Percentiles rank a stretch among this genome's conserved stretches.
Evolutionary conservation across 1,140 invertebrate species (phyloP).

Genomic region (Cyclina sinensis): DNA sequence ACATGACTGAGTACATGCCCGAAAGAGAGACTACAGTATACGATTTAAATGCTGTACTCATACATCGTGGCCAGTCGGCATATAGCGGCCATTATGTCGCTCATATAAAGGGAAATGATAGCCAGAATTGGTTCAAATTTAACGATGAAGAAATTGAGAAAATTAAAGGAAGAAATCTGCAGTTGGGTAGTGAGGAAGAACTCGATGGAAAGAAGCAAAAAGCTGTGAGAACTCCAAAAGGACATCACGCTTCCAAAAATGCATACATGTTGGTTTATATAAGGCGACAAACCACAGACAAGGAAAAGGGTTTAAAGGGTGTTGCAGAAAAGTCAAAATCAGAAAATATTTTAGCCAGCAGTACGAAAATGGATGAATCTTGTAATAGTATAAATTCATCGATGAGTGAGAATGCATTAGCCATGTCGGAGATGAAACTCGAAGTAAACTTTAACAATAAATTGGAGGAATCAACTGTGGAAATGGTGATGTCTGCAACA

Average conservation of each 20-base stretch:
- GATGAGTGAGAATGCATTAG: neutral
- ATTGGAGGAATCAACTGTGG: neutral
- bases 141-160: slow-evolving; percentile 91
- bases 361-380: neutral
- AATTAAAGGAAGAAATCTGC: slow-evolving; percentile 88
- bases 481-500: neutral
- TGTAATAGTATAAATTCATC: neutral
- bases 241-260: slow-evolving; percentile 87
- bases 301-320: neutral
- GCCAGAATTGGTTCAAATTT: slow-evolving; percentile 90
- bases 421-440: neutral
- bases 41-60: slow-evolving; percentile 90
- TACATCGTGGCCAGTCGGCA: slow-evolving; percentile 90
- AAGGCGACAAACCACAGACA: slow-evolving; percentile 39
- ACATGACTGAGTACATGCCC: slow-evolving; percentile 87
- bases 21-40: slow-evolving; percentile 85
- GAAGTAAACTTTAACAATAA: neutral
- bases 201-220: slow-evolving; percentile 75
- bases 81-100: slow-evolving; percentile 92
- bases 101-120: slow-evolving; percentile 89
- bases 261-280: slow-evolving; percentile 91
- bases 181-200: slow-evolving; percentile 88
- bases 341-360: neutral
- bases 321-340: neutral
- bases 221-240: slow-evolving; percentile 82